These are phyloP conservation scores for Invenusta paracnida DNA, from an alignment of 2,888 invertebrate genomes.

Conservation along the genomic window DNA sequence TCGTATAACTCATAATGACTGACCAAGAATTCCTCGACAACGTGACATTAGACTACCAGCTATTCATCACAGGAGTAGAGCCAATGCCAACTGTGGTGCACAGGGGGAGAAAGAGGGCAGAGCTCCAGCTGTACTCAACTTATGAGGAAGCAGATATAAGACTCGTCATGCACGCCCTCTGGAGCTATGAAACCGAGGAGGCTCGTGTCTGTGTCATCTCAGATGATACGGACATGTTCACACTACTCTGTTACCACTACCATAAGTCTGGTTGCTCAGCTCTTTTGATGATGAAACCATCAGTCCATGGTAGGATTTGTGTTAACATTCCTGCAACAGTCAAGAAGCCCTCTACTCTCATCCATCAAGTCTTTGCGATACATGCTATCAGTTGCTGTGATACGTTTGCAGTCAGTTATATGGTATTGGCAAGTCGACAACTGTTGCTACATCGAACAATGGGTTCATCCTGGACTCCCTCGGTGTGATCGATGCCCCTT, in stretches of 20 bases:
- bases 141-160: conserved; percentile 10
- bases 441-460: conserved; percentile 2
- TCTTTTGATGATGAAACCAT: conserved; percentile 4
- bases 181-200: not conserved
- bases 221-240: conserved; percentile 19
- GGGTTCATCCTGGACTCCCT: not conserved
- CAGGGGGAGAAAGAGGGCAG: conserved; percentile 19
- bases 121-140: conserved; percentile 11
- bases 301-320: conserved; percentile 16
- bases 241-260: conserved; percentile 29
- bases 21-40: conserved; percentile 18
- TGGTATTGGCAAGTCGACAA: conserved; percentile 12
- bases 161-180: conserved; percentile 12
- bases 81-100: not conserved
- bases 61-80: not conserved
- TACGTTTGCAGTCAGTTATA: not conserved
- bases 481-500: conserved; percentile 1
- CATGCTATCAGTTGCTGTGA: conserved; percentile 13
- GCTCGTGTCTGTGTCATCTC: conserved; percentile 19
- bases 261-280: conserved; percentile 6
- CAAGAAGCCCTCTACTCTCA: not conserved
- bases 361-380: not conserved
- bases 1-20: not conserved
- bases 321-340: conserved; percentile 2
- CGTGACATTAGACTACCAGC: not conserved